Percentiles rank a stretch among this genome's conserved stretches.
These are phyloP conservation scores for Conomelus anceps DNA, from an alignment of 2,888 invertebrate species.

Conservation along the genomic window DNA sequence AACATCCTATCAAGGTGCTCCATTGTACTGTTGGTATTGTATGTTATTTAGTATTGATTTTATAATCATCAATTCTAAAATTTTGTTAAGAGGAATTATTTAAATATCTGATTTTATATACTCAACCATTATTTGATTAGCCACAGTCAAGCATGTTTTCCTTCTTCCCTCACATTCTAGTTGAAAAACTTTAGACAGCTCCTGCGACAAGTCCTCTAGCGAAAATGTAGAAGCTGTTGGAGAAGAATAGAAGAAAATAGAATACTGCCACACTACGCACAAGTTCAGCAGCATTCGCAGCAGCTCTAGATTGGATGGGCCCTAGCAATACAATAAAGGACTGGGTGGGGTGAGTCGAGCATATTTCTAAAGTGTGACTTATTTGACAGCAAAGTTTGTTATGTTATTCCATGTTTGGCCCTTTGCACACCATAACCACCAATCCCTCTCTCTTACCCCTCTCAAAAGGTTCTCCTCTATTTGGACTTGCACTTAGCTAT, in stretches of 20 bases:
- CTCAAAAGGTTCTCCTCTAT: background rate
- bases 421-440: background rate
- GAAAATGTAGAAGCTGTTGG: no score
- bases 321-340: background rate
- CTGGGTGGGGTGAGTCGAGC: background rate
- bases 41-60: no score
- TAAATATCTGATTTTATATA: no score
- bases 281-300: no score
- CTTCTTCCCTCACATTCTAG: background rate
- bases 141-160: background rate
- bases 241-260: background rate
- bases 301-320: background rate
- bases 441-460: background rate
- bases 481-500: background rate
- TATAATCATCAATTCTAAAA: no score
- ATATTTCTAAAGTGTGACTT: constrained; percentile 7
- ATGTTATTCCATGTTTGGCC: background rate
- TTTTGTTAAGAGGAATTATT: no score
- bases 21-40: no score
- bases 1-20: no score
- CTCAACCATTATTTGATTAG: no score
- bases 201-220: background rate
- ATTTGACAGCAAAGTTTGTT: constrained; percentile 10
- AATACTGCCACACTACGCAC: no score
- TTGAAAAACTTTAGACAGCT: background rate